These are phyloP conservation scores for Percopsis omiscomaycus DNA, from an alignment of 2,797 vertebrate genomes.

Conservation along the genomic window DNA sequence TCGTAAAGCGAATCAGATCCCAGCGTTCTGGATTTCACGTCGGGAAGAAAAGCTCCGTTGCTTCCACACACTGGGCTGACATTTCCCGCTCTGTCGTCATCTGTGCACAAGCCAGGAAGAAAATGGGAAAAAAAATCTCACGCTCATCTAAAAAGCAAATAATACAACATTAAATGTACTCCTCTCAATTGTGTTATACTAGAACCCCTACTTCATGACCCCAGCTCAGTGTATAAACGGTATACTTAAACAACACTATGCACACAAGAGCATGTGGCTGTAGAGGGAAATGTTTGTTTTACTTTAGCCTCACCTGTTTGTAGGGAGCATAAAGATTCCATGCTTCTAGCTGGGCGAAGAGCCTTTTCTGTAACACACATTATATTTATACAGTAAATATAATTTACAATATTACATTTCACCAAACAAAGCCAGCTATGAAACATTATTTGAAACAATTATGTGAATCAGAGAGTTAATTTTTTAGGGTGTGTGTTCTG, in stretches of 20 bases:
- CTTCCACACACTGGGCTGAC: constrained; percentile 77
- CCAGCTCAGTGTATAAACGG: too few relatives aligned
- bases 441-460: not conserved
- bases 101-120: constrained; percentile 46
- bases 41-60: constrained; percentile 82
- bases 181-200: too few relatives aligned
- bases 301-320: constrained; percentile 82
- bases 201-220: too few relatives aligned
- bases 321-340: constrained; percentile 94
- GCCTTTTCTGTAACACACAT: constrained; percentile 84
- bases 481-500: too few relatives aligned
- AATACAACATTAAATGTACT: not conserved
- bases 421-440: not conserved
- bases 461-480: too few relatives aligned
- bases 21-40: constrained; percentile 84
- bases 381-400: constrained; percentile 1
- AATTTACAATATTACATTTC: constrained; percentile 19
- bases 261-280: too few relatives aligned
- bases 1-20: constrained; percentile 85
- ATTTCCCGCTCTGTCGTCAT: constrained; percentile 82
- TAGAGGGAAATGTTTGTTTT: not conserved
- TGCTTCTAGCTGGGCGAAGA: constrained; percentile 94
- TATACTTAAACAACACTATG: too few relatives aligned
- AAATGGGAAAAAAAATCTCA: not conserved
- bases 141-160: not conserved